Evolutionary conservation across 2,113 vertebrate genomes (phyloP), one percentile per base, ranked within the genome.

Genomic region (Melanotaenia duboulayi): DNA sequence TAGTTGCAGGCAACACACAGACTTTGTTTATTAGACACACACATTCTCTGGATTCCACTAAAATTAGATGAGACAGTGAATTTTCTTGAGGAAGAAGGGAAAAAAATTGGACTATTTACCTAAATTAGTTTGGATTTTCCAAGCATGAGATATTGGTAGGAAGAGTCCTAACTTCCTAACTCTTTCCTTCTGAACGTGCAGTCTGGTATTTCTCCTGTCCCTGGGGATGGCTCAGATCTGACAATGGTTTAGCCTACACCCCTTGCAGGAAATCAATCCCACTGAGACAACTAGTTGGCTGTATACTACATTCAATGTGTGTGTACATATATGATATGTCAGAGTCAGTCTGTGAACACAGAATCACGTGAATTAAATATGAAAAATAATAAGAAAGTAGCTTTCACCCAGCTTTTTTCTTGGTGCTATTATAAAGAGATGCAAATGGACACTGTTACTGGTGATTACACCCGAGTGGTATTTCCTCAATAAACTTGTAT

Each of bases 251-350:
- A 61, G 74, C 25, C 85, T 68, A 70, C 74, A 87, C 81, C 86
- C 83, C 65, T 44, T 46, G 74, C 92, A 93, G 93, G 92, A 94
- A 94, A 86, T 90, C 90, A 86, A 71, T 92, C 92, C 93, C 92
- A 85, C 76, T 78, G 51, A 85, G 76, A 77, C 63, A 55, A 55
- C 46, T 37, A 46, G 22, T 42, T 44, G 13, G 64, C 37, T 19
- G 3, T 61, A 16, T 40, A 32, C 37, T 42, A 39, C 60, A 22
- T 51, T 52, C 51, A 11, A 17, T n/a, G 17, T 40, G 64, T 51
- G 11, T 64, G n/a, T 67, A 32, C 71, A 7, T 71, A 39, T 68
- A 56, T 74, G 58, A 44, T 50, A 73, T 3, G 13, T 50, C 14
- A 32, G 24, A 75, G 55, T 39, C 60, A 59, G 39, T 48, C 28